Evolutionary conservation across 1,140 invertebrate species (phyloP).

Genomic region (Arctopsyche grandis): DNA sequence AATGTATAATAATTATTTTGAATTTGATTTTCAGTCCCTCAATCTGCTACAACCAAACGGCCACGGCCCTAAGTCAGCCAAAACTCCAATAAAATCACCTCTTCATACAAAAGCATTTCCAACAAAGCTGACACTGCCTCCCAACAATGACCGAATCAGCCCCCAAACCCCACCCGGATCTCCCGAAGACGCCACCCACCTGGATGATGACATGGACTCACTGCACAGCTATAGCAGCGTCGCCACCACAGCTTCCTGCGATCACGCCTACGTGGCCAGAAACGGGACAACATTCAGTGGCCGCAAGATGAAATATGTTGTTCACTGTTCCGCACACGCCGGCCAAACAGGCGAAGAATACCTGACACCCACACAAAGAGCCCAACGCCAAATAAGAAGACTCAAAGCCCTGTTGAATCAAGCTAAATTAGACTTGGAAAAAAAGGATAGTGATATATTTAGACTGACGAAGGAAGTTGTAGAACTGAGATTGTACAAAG

Average conservation of each 20-base stretch:
- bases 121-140: constrained; percentile 32
- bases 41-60: constrained; percentile 52
- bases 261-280: constrained; percentile 81
- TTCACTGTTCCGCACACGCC: constrained; percentile 83
- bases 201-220: constrained; percentile 79
- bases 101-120: constrained; percentile 27
- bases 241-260: constrained; percentile 77
- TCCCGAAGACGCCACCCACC: constrained; percentile 65
- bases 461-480: constrained; percentile 85
- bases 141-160: constrained; percentile 57
- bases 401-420: constrained; percentile 76
- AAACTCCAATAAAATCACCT: constrained; percentile 50
- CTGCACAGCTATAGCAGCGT: constrained; percentile 80
- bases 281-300: constrained; percentile 82
- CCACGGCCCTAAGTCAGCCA: constrained; percentile 59
- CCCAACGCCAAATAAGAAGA: constrained; percentile 79
- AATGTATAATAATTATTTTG: no score
- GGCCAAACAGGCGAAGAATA: constrained; percentile 80
- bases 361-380: constrained; percentile 85
- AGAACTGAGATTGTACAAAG: constrained; percentile 81
- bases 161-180: constrained; percentile 70
- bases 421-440: constrained; percentile 78
- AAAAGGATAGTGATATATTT: constrained; percentile 83
- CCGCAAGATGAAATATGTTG: constrained; percentile 77
- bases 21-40: constrained; percentile 62